Evolutionary conservation across 2,797 vertebrate species (phyloP).

Genomic region (Amphiprion clarkii): DNA sequence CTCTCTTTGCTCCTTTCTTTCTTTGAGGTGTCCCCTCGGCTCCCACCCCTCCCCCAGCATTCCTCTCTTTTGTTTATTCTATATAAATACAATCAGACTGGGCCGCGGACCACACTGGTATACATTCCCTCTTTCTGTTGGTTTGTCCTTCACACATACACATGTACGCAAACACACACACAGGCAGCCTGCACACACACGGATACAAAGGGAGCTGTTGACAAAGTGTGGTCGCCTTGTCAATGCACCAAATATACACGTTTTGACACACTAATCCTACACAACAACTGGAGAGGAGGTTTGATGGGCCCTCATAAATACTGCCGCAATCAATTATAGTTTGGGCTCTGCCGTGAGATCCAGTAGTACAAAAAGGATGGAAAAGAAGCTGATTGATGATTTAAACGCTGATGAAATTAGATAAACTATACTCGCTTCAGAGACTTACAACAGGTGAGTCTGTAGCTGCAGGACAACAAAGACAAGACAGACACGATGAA

Average conservation of each 20-base stretch:
- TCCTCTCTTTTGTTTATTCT: constrained; percentile 86
- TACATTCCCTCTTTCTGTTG: constrained; percentile 67
- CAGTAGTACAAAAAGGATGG: background rate
- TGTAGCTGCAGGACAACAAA: constrained; percentile 10
- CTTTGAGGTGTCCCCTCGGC: constrained; percentile 79
- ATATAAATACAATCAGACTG: constrained; percentile 82
- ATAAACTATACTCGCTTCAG: background rate
- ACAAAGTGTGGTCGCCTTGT: constrained; percentile 64
- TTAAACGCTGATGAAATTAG: background rate
- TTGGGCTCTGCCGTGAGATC: background rate
- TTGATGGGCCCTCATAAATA: constrained; percentile 6
- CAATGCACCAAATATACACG: constrained; percentile 43
- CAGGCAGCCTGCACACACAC: constrained; percentile 38
- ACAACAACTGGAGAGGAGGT: constrained; percentile 24
- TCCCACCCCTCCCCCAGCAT: constrained; percentile 84
- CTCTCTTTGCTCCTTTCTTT: constrained; percentile 79
- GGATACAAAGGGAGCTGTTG: constrained; percentile 71
- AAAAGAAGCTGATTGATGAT: background rate
- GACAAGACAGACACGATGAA: constrained; percentile 7
- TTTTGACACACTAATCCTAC: constrained; percentile 30
- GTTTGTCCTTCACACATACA: constrained; percentile 71
- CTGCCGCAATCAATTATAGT: constrained; percentile 8
- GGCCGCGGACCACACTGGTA: constrained; percentile 66
- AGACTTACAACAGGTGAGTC: background rate
- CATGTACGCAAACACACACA: constrained; percentile 69